Base-by-base conservation (phyloP, 2,113 vertebrate genomes). In the Psittacula cyanocephala region DNA sequence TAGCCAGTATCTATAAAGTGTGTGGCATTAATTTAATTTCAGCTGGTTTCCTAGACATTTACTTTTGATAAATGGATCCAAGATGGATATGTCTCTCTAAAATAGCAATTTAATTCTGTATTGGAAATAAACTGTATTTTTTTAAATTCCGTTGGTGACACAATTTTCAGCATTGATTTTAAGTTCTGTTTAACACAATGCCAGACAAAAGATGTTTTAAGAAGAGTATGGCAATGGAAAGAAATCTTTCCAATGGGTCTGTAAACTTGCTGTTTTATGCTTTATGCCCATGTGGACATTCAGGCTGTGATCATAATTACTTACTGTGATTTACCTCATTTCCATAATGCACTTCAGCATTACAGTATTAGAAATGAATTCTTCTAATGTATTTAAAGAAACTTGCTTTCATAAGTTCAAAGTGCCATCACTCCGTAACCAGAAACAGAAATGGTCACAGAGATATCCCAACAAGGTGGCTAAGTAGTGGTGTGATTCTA, bases 21-120 rank as follows among this genome's bases (percentile, higher is more conserved):
- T 90, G 72, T 94, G 60, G 10, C 39, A 92, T 96, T 95, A 91
- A 94, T 96, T 97, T 95, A 94, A 96, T 95, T 96, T 97, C 89
- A 94, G 62, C 80, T 96, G 78, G 37, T 88, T 96, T 84, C 79
- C 70, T 90, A 97, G 95, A 91, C 87, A 81, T 88, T 93, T 95
- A 81, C 70, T 96, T 96, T 87, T 94, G 78, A 97, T 87, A 93
- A 86, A 91, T 55, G 71, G 50, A 82, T 92, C 70, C 78, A 60
- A 76, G 68, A 83, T 86, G 88, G 90, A 60, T 52, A 59, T 70
- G 25, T 69, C 80, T 91, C 15, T 63, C 72, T 76, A 83, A 94
- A 96, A 95, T 52, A 86, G 46, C 70, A 87, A 86, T 83, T 93
- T 93, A 93, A 88, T 93, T 87, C 79, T 29, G 3, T 69, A 17